phyloP scores from a whole-genome alignment of 1,140 invertebrate genomes.

The Paracyclopina nana region DNA sequence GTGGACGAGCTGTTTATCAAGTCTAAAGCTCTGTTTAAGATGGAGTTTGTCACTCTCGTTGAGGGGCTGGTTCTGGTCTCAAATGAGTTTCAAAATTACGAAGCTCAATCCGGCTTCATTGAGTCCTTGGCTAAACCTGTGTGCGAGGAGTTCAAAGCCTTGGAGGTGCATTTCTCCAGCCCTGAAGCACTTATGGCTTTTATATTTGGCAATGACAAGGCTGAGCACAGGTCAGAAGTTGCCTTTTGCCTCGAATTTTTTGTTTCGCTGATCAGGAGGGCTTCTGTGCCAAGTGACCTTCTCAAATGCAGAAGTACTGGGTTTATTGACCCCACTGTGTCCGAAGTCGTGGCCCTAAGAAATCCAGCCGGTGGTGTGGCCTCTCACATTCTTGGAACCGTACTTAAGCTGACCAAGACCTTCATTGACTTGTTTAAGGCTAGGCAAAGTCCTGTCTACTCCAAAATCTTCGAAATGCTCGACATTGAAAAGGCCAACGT shows the following conservation, averaged over 20 bases:
- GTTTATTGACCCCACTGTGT: constrained; percentile 47
- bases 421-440: constrained; percentile 58
- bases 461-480: constrained; percentile 41
- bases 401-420: constrained; percentile 47
- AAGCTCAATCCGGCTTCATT: constrained; percentile 56
- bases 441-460: constrained; percentile 41
- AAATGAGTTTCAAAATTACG: constrained; percentile 72
- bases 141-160: constrained; percentile 32
- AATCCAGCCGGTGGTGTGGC: constrained; percentile 66
- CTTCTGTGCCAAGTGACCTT: constrained; percentile 35
- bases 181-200: constrained; percentile 45
- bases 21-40: too few relatives aligned
- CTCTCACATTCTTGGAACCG: constrained; percentile 48
- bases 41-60: constrained; percentile 52
- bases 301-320: constrained; percentile 54
- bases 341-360: constrained; percentile 51
- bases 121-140: constrained; percentile 48
- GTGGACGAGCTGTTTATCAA: constrained; percentile 40
- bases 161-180: constrained; percentile 35
- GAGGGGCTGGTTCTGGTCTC: constrained; percentile 58
- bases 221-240: constrained; percentile 39
- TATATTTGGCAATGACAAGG: constrained; percentile 48
- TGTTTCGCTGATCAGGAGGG: constrained; percentile 63
- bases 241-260: constrained; percentile 48
- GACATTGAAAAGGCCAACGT: constrained; percentile 47